Base-by-base conservation (phyloP, 2,888 invertebrate species). In the Pteria penguin region DNA sequence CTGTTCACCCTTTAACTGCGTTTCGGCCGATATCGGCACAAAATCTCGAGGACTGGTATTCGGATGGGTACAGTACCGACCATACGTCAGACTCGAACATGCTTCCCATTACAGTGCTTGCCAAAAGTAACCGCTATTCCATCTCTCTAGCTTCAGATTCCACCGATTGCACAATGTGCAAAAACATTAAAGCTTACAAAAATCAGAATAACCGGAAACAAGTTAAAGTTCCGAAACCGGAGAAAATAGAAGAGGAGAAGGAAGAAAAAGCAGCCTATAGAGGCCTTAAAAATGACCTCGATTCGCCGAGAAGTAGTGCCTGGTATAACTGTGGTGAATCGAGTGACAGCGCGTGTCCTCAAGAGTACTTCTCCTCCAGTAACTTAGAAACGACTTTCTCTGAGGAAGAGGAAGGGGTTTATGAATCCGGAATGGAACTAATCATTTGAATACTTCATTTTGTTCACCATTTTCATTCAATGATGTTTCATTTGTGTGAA, bases 341-440 rank as follows among this genome's bases (percentile, higher is more conserved):
- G 0, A 86, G 85, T 32, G 87, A 88, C 75, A 87, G 87, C 32
- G 87, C 88, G 1, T 82, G 86, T 24, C 88, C 87, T 1, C 82
- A 84, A 24, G 83, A 88, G 58, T 85, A 78, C 5, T 81, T 79
- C 45, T 83, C 82, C 62, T 83, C 83, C 52, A 83, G 82, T 63
- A 78, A 81, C 58, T 72, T 72, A 14, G 76, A 73, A 58, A 72
- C 68, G 24, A 79, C 84, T 1, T 82, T 75, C 1, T 81, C 82
- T 55, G 76, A 80, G 29, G 87, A 87, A 55, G 78, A 79, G 27
- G 84, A 84, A 26, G 84, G 83, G n/a, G 78, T 78, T 26, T 87
- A 86, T 69, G 86, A 89, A 66, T 82, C 84, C 1, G 87, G 86
- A 32, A 75, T 84, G 55, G 89, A 89, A 81, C 83, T 89, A 78